phyloP scores from a whole-genome alignment of 2,888 invertebrate genomes.

The Philhelius pedissequus region DNA sequence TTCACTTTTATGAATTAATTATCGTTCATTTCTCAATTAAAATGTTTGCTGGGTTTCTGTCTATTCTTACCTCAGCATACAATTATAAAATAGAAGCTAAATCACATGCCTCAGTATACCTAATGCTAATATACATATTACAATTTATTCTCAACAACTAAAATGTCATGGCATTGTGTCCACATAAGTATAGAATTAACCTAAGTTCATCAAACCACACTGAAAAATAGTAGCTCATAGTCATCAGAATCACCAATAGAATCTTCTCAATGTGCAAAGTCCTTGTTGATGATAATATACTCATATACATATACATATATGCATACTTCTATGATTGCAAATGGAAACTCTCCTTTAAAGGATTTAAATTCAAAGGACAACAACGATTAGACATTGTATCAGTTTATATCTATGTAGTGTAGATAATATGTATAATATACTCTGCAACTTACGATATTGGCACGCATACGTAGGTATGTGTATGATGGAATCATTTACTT shows the following conservation, averaged over 20 bases:
- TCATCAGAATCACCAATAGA: slow-evolving; percentile 14
- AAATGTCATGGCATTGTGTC: slow-evolving; percentile 27
- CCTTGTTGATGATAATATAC: neutral
- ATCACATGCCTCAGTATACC: no score
- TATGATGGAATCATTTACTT: slow-evolving; percentile 30
- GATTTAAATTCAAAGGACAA: slow-evolving; percentile 29
- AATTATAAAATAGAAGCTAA: no score
- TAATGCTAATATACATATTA: no score
- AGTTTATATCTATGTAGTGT: no score
- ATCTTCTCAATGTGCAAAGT: neutral
- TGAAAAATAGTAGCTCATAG: slow-evolving; percentile 40
- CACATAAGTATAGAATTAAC: slow-evolving; percentile 45
- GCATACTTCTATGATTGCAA: neutral
- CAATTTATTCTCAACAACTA: neutral
- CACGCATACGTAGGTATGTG: neutral
- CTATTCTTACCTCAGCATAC: no score
- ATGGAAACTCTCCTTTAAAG: slow-evolving; percentile 33
- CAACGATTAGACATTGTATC: neutral
- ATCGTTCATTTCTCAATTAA: no score
- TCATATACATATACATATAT: no score
- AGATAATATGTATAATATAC: no score
- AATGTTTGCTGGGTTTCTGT: no score
- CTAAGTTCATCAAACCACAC: slow-evolving; percentile 41
- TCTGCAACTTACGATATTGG: no score
- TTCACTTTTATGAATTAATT: no score